phyloP scores from a whole-genome alignment of 2,888 invertebrate species.

The Anarsia innoxiella region DNA sequence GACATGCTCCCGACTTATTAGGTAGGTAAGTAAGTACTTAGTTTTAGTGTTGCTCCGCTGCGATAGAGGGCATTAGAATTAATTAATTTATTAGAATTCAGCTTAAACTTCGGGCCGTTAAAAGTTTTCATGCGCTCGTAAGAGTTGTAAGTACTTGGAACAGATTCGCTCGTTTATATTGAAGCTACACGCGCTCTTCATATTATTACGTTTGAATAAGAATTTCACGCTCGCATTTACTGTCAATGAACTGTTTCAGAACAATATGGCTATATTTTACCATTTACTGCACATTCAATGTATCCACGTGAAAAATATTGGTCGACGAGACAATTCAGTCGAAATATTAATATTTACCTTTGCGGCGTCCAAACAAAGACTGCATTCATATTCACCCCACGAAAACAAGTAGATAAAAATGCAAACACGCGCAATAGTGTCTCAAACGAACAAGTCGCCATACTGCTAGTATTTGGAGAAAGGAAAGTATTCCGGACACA shows the following conservation, averaged over 20 bases:
- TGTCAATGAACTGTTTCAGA: not conserved
- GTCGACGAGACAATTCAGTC: constrained; percentile 40
- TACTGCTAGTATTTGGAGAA: constrained; percentile 26
- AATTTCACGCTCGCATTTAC: too few species aligned
- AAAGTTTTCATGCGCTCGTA: too few species aligned
- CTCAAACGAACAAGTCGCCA: constrained; percentile 51
- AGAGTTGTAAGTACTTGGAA: too few species aligned
- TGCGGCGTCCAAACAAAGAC: constrained; percentile 56
- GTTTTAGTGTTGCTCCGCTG: not conserved
- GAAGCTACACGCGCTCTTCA: not conserved
- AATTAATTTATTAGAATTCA: too few species aligned
- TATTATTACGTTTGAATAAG: not conserved
- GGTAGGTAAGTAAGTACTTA: too few species aligned
- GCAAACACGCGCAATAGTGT: constrained; percentile 70
- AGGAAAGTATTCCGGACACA: constrained; percentile 55
- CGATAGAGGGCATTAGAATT: not conserved
- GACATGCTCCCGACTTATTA: constrained; percentile 25
- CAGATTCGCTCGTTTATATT: not conserved
- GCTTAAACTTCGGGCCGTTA: too few species aligned
- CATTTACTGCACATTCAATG: constrained; percentile 3
- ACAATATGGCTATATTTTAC: not conserved
- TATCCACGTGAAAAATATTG: constrained; percentile 28
- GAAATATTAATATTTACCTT: constrained; percentile 61
- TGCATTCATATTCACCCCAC: constrained; percentile 68
- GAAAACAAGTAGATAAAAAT: constrained; percentile 72